A percentile compares a stretch with the other conserved stretches of the same genome.
phyloP scores from a whole-genome alignment of 2,797 vertebrate genomes.

The Todus mexicanus region DNA sequence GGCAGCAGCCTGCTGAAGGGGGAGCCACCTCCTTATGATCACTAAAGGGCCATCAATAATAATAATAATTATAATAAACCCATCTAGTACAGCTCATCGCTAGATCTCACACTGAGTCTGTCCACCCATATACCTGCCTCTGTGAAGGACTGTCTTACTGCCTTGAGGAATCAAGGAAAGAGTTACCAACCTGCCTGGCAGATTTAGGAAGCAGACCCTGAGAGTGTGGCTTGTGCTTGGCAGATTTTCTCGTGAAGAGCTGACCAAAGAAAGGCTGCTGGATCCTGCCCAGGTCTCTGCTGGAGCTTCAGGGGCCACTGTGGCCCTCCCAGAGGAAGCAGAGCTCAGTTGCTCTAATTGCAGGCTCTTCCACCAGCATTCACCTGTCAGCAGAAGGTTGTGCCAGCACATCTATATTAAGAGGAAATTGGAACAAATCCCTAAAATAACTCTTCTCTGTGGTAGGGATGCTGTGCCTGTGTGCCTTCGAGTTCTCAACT shows the following conservation, averaged over 20 bases:
- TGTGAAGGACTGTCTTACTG: background rate
- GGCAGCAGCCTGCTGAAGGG: background rate
- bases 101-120: background rate
- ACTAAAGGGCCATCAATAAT: background rate
- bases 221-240: background rate
- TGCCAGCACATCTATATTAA: constrained; percentile 40
- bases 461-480: background rate
- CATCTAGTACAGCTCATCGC: background rate
- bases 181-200: background rate
- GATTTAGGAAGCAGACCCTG: background rate
- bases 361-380: background rate
- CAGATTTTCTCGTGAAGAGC: background rate
- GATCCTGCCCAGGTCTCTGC: constrained; percentile 21
- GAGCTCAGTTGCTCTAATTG: background rate
- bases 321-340: background rate
- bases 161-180: background rate
- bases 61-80: background rate
- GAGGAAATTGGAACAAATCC: background rate
- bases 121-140: background rate
- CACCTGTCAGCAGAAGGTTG: constrained; percentile 19
- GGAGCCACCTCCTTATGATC: background rate
- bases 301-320: background rate
- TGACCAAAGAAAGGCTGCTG: background rate
- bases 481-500: background rate
- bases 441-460: background rate